Evolutionary conservation across 37 sponge, comb jelly and placozoan genomes (phyloP).

Genomic region (Ephydatia muelleri): DNA sequence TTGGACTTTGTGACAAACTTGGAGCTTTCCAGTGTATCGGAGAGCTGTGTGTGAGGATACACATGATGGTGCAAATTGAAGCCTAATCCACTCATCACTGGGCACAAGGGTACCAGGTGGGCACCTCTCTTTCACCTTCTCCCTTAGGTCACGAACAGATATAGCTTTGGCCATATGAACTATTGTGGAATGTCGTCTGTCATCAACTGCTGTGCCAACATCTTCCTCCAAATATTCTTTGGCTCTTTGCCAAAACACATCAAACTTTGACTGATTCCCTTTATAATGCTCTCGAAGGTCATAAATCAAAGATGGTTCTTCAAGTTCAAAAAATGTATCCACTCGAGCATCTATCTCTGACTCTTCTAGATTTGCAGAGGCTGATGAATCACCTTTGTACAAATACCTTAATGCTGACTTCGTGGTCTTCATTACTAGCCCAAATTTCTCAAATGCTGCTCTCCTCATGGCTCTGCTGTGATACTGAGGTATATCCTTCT

Average conservation of each 20-base stretch:
- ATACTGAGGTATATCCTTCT: constrained; percentile 16
- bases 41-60: background rate
- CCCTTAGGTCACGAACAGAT: constrained; percentile 54
- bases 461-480: constrained; percentile 36
- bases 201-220: constrained; percentile 33
- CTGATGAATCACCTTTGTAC: too few relatives aligned
- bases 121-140: constrained; percentile 44
- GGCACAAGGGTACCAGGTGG: constrained; percentile 13
- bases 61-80: constrained; percentile 17
- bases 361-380: background rate
- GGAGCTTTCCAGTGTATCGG: constrained; percentile 37
- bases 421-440: constrained; percentile 2
- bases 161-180: constrained; percentile 60
- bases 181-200: constrained; percentile 30
- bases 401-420: too few relatives aligned
- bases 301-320: constrained; percentile 32
- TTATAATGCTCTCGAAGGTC: constrained; percentile 18
- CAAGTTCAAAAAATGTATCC: constrained; percentile 17
- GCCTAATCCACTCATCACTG: constrained; percentile 5
- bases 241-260: constrained; percentile 29
- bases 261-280: background rate
- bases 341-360: constrained; percentile 5
- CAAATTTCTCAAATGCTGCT: constrained; percentile 49
- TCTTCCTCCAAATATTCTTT: constrained; percentile 33
- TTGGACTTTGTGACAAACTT: constrained; percentile 41